Percentiles rank a stretch among this genome's conserved stretches.
phyloP scores from a whole-genome alignment of 1,140 invertebrate genomes.

The Drosophila tsacasi region DNA sequence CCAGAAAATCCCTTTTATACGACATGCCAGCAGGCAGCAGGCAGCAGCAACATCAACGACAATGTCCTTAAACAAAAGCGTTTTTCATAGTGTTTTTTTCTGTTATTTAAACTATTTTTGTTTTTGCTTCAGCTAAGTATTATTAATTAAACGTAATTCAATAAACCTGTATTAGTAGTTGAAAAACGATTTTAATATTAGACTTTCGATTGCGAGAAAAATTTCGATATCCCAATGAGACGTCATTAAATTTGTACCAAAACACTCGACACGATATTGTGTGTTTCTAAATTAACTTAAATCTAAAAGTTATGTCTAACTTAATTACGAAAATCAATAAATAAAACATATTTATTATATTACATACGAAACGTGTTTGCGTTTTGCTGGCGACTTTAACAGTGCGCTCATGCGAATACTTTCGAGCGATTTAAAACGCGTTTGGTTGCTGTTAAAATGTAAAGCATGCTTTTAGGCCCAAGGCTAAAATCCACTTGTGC shows the following conservation, averaged over 20 bases:
- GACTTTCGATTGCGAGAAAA: constrained; percentile 33
- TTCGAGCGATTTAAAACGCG: constrained; percentile 22
- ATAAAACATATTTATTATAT: constrained; percentile 81
- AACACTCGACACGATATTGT: constrained; percentile 40
- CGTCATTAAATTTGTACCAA: constrained; percentile 63
- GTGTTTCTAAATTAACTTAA: constrained; percentile 67
- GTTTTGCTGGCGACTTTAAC: constrained; percentile 21
- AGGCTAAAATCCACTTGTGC: constrained; percentile 87
- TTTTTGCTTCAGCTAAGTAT: constrained; percentile 79
- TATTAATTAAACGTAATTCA: constrained; percentile 68
- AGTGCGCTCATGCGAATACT: neutral
- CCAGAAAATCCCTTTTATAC: constrained; percentile 38
- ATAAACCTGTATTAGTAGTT: constrained; percentile 66
- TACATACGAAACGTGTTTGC: constrained; percentile 30
- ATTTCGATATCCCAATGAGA: constrained; percentile 22
- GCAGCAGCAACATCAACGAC: constrained; percentile 44
- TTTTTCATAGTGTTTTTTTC: constrained; percentile 64
- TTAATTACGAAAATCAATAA: constrained; percentile 76
- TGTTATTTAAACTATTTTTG: constrained; percentile 68
- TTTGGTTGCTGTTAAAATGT: neutral
- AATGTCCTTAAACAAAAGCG: constrained; percentile 64
- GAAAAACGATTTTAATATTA: constrained; percentile 57
- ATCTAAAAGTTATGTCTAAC: constrained; percentile 61
- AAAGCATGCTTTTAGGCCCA: constrained; percentile 29
- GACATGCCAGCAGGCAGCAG: constrained; percentile 37